Percentiles rank a stretch among this genome's conserved stretches.
Evolutionary conservation across 2,113 vertebrate species (phyloP).

Genomic region (Pangasianodon gigas): DNA sequence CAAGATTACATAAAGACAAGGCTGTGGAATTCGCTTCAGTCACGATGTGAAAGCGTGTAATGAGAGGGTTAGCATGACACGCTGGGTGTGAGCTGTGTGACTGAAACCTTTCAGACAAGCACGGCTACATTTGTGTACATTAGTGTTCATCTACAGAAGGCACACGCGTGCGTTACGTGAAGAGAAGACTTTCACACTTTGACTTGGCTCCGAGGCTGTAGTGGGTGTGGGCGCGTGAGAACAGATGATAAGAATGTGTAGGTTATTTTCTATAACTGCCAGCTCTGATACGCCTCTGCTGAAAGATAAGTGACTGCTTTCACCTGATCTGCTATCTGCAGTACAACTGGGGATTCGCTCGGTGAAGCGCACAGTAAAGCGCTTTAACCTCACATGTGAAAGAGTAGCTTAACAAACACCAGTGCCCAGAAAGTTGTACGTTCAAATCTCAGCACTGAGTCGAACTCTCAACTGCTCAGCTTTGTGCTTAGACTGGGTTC

Average conservation of each 20-base stretch:
- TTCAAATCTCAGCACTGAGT: neutral
- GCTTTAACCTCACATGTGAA: neutral
- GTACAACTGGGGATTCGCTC: neutral
- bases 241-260: constrained; percentile 8
- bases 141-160: neutral
- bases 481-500: neutral
- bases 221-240: neutral
- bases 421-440: neutral
- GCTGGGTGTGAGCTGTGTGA: neutral
- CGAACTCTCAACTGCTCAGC: neutral
- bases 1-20: neutral
- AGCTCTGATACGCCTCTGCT: neutral
- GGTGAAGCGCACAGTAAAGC: neutral
- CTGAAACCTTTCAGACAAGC: neutral
- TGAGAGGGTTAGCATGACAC: neutral
- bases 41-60: constrained; percentile 8
- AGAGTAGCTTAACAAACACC: neutral
- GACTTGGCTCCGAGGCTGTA: neutral
- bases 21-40: neutral
- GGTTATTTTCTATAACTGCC: neutral
- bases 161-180: neutral
- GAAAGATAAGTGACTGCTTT: constrained; percentile 3
- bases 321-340: neutral
- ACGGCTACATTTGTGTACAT: neutral
- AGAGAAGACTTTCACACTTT: neutral